Conservation (phyloP, 1,140 invertebrate genomes). For the Rhopalosiphum padi region DNA sequence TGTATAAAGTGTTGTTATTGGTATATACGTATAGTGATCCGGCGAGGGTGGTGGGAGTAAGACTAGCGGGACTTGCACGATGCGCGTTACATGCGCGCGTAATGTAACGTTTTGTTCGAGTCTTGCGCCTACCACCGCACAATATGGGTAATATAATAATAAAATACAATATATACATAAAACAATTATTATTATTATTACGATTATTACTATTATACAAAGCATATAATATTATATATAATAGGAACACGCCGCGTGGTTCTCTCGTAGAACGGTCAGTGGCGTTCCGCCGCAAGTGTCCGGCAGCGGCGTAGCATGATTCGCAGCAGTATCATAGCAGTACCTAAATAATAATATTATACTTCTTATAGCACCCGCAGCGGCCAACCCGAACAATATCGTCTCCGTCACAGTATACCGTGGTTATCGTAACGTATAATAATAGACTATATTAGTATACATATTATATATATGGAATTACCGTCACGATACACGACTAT, state of each 20-base stretch:
- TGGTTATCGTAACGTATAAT: slow-evolving; percentile 1
- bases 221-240: not conserved
- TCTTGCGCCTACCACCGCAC: not conserved
- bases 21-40: not conserved
- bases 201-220: not conserved
- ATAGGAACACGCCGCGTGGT: not conserved
- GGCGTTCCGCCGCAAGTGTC: not conserved
- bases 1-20: not conserved
- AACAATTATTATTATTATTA: not conserved
- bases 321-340: not conserved
- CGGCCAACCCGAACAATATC: not conserved
- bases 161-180: not conserved
- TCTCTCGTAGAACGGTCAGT: not conserved
- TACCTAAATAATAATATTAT: not conserved
- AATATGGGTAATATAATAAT: not conserved
- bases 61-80: not conserved
- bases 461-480: not conserved
- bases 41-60: not conserved
- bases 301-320: not conserved
- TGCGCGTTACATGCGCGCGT: not conserved
- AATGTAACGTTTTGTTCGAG: not conserved
- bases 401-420: not conserved
- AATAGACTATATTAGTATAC: not conserved
- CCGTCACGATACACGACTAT: not conserved
- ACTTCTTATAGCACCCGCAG: not conserved